phyloP scores from a whole-genome alignment of 2,113 vertebrate species.

The Naja naja region DNA sequence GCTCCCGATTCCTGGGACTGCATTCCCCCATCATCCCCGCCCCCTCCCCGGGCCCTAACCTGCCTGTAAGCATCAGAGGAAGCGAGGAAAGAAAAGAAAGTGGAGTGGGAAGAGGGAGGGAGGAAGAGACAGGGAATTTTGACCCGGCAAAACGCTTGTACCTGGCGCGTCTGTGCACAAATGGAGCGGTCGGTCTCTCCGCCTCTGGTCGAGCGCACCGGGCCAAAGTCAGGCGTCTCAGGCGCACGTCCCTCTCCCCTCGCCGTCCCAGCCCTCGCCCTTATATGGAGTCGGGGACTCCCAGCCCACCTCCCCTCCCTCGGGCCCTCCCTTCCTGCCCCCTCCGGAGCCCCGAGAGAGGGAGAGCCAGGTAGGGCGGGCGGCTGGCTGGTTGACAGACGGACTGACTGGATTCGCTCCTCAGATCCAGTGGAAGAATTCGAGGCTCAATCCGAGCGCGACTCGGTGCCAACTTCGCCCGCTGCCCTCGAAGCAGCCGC shows the following conservation, averaged over 20 bases:
- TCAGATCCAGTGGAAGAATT: not conserved
- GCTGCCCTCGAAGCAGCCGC: not conserved
- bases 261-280: not conserved
- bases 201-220: not conserved
- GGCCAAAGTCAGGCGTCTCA: not conserved
- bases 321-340: not conserved
- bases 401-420: not conserved
- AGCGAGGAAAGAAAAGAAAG: not conserved
- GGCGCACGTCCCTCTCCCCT: not conserved
- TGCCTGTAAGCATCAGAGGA: not conserved
- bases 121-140: not conserved
- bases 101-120: not conserved
- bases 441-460: not conserved
- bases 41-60: not conserved
- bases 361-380: not conserved
- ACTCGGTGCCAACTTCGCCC: not conserved
- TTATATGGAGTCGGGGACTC: not conserved
- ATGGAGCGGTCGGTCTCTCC: not conserved
- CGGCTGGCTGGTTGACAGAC: not conserved
- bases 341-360: not conserved
- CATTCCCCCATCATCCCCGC: not conserved
- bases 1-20: not conserved
- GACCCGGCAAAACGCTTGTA: not conserved
- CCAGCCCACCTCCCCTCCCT: not conserved
- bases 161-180: not conserved